Evolutionary conservation across 2,797 vertebrate species (phyloP).

Genomic region (Mionectes olivaceus): DNA sequence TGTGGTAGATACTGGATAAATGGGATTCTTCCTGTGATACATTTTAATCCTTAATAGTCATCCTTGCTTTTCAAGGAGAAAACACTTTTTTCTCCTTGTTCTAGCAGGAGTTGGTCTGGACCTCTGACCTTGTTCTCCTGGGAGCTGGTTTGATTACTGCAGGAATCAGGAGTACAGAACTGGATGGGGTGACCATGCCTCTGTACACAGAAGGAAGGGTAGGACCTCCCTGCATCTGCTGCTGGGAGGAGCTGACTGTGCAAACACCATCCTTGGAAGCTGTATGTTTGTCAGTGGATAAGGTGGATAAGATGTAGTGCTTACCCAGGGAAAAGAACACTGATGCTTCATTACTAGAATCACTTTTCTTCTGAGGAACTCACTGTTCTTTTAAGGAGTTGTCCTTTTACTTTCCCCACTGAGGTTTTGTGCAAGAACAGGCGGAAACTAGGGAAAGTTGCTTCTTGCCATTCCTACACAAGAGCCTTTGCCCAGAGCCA

Average conservation of each 20-base stretch:
- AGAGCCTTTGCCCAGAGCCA: not conserved
- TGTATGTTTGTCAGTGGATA: not conserved
- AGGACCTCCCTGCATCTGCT: not conserved
- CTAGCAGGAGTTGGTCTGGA: not conserved
- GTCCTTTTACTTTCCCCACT: not conserved
- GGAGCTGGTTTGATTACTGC: not conserved
- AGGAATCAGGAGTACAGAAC: not conserved
- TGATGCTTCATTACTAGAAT: not conserved
- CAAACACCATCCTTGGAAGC: not conserved
- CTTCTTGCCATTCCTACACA: not conserved
- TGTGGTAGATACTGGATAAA: not conserved
- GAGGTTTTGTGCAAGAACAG: not conserved
- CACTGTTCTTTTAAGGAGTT: not conserved
- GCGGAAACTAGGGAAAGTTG: not conserved
- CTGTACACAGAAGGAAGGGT: not conserved
- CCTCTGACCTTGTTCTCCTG: not conserved
- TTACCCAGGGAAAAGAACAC: not conserved
- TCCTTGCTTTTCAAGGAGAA: not conserved
- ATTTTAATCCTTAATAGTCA: not conserved
- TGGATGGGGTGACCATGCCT: not conserved
- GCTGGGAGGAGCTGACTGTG: not conserved
- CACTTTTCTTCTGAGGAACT: not conserved
- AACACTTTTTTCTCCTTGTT: not conserved
- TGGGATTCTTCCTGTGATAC: not conserved
- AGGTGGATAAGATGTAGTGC: not conserved